Base-by-base conservation (phyloP, 2,888 invertebrate genomes). In the Thecocarcelia acutangulata region DNA sequence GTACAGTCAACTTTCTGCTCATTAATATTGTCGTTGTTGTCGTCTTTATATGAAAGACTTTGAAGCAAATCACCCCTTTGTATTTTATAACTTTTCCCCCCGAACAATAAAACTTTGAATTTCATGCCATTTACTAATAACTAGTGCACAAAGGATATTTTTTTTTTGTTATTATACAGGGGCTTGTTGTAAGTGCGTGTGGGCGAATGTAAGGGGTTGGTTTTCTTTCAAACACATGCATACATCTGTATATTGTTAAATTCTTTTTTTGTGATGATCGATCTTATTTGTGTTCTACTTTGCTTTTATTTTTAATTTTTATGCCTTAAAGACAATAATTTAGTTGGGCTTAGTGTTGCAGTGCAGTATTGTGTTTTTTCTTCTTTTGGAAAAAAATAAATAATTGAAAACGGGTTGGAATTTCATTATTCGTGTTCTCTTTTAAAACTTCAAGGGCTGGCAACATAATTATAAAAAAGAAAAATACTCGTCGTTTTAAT, bases 401-500 rank as follows among this genome's bases (percentile, higher is more conserved):
- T 63, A 69, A 77, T 70, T 69, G 69, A 37, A 68, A 76, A 59
- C 70, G 69, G 75, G 12, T 77, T 69, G 69, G 70, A 52, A 59
- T 80, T 44, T 58, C 42, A 66, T 66, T 68, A 68, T 42, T 44
- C 1, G 42, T 50, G 19, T 70, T 15, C 21, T 40, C 12, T 44
- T 2, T 21, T 1, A 37, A 58, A 37, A 24, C 11, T 59, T 21
- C 6, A 56, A 63, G 33, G 48, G 28, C 54, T 82, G 33, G 21
- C 17, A 81, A 33, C 24, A 15, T 28, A 17, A 28, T 28, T 69
- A 83, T 88, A 87, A 88, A 88, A 87, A 87, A 85, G 85, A 88
- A 88, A 88, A 88, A 89, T 88, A 33, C 33, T 33, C 9, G 33
- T 33, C 9, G 33, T 9, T 6, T 8, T 85, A 84, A 85, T 83